Base-by-base conservation (phyloP, 2,113 vertebrate species). In the Lontra canadensis region DNA sequence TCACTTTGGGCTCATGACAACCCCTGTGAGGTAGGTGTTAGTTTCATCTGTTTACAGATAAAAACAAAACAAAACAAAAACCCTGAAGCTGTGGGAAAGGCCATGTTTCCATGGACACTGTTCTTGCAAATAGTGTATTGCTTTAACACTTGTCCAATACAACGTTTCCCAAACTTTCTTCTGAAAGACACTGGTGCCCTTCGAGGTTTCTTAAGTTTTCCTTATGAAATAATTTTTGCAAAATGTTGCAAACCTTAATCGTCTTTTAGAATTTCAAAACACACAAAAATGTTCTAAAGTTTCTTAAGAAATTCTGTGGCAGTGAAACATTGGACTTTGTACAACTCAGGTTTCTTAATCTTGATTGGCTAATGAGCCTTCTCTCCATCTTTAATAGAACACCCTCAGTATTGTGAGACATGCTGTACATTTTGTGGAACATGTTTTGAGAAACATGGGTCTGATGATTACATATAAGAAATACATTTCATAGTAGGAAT, bases 221-320 rank as follows among this genome's bases (percentile, higher is more conserved):
- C 78, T 52, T 73, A 73, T 67, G 52, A 83, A 91, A 88, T 1
- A 52, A 31, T 80, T 92, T 78, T 95, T 94, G 93, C 59, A 36
- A 89, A 89, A 93, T 49, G n/a, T 85, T 85, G 57, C 20, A 49
- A 76, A 85, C 12, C 87, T 79, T 39, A 82, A 76, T 12, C 10
- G 31, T 88, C 31, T 82, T 6, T 95, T 80, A 76, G 52, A 86
- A 36, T 94, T 93, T 93, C 73, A 71, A n/a, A 88, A 84, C 26
- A 34, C 55, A 55, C 21, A 69, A 92, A 93, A 42, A 69, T 29
- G 31, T 87, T 92, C 76, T 61, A n/a, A 96, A 69, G 14, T 59
- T 76, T 93, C 71, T 36, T 79, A 79, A 90, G 61, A 97, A 73
- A 79, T 94, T 91, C 49, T 67, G 59, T 39, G 47, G 31, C 25